Conservation (phyloP, 2,888 invertebrate species). For the Malachius bipustulatus region DNA sequence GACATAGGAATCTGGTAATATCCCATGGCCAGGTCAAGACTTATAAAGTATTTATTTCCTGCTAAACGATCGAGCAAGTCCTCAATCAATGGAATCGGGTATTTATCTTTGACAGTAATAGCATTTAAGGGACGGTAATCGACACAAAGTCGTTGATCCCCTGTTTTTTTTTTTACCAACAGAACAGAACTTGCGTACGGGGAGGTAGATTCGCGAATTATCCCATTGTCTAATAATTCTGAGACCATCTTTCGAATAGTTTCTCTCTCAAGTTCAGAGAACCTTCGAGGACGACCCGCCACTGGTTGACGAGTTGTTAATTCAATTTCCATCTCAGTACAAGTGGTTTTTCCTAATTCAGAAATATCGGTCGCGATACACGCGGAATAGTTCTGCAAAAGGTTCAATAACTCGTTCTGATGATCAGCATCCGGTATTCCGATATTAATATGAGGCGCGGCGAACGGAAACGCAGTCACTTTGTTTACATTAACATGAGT, state of each 20-base stretch:
- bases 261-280: conserved; percentile 4
- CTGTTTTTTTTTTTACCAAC: conserved; percentile 1
- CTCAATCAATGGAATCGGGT: background rate
- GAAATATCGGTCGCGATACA: background rate
- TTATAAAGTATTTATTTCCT: conserved; percentile 5
- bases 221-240: conserved; percentile 6
- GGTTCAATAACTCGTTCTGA: too few relatives aligned
- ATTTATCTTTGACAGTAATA: background rate
- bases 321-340: conserved; percentile 6
- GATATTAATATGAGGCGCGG: too few relatives aligned
- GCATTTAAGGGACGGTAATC: background rate
- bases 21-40: background rate
- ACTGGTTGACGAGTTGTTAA: conserved; percentile 7
- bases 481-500: too few relatives aligned
- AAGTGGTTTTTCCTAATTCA: conserved; percentile 7
- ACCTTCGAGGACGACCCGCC: conserved; percentile 7
- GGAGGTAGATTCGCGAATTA: background rate
- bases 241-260: background rate
- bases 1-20: conserved; percentile 3
- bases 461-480: too few relatives aligned
- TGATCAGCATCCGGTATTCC: too few relatives aligned
- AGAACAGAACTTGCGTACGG: conserved; percentile 1
- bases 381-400: background rate
- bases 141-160: background rate
- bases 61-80: background rate